Conservation (phyloP, 2,797 vertebrate species). For the Pagetopsis macropterus region DNA sequence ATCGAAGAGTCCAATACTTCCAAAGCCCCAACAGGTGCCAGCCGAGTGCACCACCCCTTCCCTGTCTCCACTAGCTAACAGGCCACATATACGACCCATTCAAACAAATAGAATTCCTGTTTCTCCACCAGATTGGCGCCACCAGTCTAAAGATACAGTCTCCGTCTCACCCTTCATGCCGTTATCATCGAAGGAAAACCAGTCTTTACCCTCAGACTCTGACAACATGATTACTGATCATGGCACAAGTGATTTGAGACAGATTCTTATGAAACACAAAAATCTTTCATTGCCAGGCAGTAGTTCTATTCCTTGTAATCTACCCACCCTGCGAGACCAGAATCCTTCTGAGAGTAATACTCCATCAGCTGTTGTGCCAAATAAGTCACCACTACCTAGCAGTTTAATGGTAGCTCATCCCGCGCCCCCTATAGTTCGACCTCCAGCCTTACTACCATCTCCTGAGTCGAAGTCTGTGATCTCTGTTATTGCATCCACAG, state of each 20-base stretch:
- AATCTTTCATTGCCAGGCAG: conserved; percentile 80
- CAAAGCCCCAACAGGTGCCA: conserved; percentile 71
- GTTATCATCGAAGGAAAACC: conserved; percentile 74
- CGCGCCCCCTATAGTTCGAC: conserved; percentile 74
- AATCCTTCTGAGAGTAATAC: conserved; percentile 78
- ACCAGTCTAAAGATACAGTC: conserved; percentile 86
- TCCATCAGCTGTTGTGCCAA: conserved; percentile 63
- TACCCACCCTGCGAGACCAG: conserved; percentile 84
- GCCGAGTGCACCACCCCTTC: conserved; percentile 77
- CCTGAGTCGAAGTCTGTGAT: conserved; percentile 88
- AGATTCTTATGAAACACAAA: conserved; percentile 96
- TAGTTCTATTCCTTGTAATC: conserved; percentile 75
- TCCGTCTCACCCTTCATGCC: conserved; percentile 81
- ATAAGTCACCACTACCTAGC: conserved; percentile 81
- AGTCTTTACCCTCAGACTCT: conserved; percentile 84
- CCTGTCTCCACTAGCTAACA: conserved; percentile 69
- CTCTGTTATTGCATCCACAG: conserved; percentile 93
- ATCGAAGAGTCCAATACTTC: conserved; percentile 72
- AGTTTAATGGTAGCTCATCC: conserved; percentile 80
- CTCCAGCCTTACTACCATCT: conserved; percentile 75
- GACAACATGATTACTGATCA: conserved; percentile 88
- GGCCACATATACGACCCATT: conserved; percentile 81
- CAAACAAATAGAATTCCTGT: conserved; percentile 71
- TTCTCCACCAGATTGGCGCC: conserved; percentile 88
- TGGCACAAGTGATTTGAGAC: conserved; percentile 91